These are phyloP conservation scores for Miltochrista miniata DNA, from an alignment of 2,888 invertebrate species.

Conservation along the genomic window DNA sequence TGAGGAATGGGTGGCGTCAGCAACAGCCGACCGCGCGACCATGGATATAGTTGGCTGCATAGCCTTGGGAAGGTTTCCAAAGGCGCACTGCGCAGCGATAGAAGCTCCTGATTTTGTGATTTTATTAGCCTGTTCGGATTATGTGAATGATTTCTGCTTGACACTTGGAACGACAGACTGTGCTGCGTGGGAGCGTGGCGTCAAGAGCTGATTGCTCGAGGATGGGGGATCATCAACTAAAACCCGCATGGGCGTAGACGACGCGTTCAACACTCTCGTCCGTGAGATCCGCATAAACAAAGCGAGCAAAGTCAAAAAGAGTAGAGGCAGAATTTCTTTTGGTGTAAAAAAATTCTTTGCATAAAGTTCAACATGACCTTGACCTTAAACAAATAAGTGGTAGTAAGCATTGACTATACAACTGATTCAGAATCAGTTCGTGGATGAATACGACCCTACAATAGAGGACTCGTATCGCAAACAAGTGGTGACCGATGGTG, in stretches of 20 bases:
- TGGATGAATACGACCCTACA: conserved; percentile 99
- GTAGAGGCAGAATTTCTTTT: conserved; percentile 78
- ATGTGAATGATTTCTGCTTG: too few relatives aligned
- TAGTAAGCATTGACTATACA: conserved; percentile 99
- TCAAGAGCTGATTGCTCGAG: too few relatives aligned
- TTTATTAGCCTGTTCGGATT: too few relatives aligned
- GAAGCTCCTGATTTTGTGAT: too few relatives aligned
- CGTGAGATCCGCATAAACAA: conserved; percentile 99
- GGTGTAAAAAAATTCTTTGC: conserved; percentile 75
- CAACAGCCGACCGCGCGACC: too few relatives aligned
- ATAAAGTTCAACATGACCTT: conserved; percentile 92
- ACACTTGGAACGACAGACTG: too few relatives aligned
- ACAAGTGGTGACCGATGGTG: conserved; percentile 95
- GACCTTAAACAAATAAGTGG: conserved; percentile 98
- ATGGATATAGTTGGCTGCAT: too few relatives aligned
- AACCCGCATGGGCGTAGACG: conserved; percentile 99
- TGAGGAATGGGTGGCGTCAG: too few relatives aligned
- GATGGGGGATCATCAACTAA: conserved; percentile 91
- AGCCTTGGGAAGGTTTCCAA: too few relatives aligned
- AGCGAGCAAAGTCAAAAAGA: conserved; percentile 89
- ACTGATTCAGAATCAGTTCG: conserved; percentile 98
- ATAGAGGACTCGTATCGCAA: conserved; percentile 99
- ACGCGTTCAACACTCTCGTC: conserved; percentile 99
- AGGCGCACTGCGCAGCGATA: too few relatives aligned
- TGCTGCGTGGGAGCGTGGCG: too few relatives aligned